Conservation (phyloP, 2,888 invertebrate genomes). For the Nycteola revayana region DNA sequence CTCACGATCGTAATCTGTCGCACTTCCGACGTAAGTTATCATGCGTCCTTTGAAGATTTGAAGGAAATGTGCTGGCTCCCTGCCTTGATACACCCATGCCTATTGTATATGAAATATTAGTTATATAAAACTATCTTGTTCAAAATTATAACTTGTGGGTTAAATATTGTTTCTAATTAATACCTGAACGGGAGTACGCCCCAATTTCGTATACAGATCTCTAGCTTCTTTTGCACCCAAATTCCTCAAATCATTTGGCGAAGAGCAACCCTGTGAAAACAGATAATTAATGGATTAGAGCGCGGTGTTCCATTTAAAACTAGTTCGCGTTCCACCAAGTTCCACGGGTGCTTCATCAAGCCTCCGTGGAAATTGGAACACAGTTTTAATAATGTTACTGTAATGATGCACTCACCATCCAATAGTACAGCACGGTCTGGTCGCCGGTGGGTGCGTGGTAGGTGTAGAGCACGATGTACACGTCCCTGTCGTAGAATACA, state of each 20-base stretch:
- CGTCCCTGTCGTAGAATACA: constrained; percentile 90
- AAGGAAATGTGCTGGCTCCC: constrained; percentile 95
- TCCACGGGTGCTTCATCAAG: too few relatives aligned
- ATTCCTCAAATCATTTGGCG: constrained; percentile 88
- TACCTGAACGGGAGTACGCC: constrained; percentile 78
- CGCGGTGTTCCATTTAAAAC: too few relatives aligned
- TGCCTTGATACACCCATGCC: constrained; percentile 92
- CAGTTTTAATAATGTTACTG: too few relatives aligned
- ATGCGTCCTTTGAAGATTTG: constrained; percentile 94
- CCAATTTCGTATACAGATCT: constrained; percentile 74
- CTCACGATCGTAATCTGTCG: constrained; percentile 85
- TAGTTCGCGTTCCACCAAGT: too few relatives aligned
- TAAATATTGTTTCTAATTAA: too few relatives aligned
- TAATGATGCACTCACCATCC: constrained; percentile 89
- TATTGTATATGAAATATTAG: too few relatives aligned
- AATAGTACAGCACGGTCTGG: constrained; percentile 87
- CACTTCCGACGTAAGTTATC: constrained; percentile 87
- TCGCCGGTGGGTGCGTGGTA: constrained; percentile 85
- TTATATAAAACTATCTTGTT: too few relatives aligned
- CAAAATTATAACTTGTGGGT: too few relatives aligned
- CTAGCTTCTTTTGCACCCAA: constrained; percentile 84
- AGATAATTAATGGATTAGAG: not conserved
- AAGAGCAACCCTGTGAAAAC: constrained; percentile 86
- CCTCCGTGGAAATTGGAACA: too few relatives aligned
- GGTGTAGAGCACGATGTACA: constrained; percentile 92